phyloP scores from a whole-genome alignment of 2,113 vertebrate genomes.

The Rhinolophus sinicus region DNA sequence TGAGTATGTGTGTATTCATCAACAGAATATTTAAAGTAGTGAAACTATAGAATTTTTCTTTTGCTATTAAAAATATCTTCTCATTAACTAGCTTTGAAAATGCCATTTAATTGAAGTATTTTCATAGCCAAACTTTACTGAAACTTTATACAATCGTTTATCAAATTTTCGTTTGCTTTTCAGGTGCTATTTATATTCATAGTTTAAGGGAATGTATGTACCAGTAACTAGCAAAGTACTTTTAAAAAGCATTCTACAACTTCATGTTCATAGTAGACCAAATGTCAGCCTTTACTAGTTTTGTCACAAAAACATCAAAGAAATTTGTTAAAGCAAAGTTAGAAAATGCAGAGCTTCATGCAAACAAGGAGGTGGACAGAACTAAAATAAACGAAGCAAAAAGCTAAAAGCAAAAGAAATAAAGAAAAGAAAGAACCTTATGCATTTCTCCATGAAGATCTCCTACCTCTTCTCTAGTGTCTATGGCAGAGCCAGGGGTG shows the following conservation, averaged over 20 bases:
- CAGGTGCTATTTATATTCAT: not conserved
- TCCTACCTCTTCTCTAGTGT: conserved; percentile 99
- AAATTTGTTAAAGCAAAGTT: conserved; percentile 80
- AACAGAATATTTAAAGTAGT: conserved; percentile 5
- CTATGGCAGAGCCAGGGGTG: conserved; percentile 99
- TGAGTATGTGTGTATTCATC: not conserved
- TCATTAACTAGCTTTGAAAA: not conserved
- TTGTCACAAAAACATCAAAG: conserved; percentile 69
- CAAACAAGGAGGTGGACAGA: conserved; percentile 72
- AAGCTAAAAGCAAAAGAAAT: conserved; percentile 90
- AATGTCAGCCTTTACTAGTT: conserved; percentile 64
- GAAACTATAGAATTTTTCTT: not conserved
- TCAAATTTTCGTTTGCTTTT: conserved; percentile 44
- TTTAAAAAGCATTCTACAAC: conserved; percentile 54
- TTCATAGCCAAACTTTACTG: not conserved
- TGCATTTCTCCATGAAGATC: conserved; percentile 94
- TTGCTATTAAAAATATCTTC: conserved; percentile 9
- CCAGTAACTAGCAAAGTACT: conserved; percentile 64
- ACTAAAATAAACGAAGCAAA: conserved; percentile 84
- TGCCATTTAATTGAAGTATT: not conserved
- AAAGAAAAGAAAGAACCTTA: conserved; percentile 94
- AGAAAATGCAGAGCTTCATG: conserved; percentile 80
- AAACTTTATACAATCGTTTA: not conserved
- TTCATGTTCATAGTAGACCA: conserved; percentile 68
- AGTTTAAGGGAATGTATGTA: conserved; percentile 72